Base-by-base conservation (phyloP, 2,888 invertebrate species). In the Cyclophora albipunctata region DNA sequence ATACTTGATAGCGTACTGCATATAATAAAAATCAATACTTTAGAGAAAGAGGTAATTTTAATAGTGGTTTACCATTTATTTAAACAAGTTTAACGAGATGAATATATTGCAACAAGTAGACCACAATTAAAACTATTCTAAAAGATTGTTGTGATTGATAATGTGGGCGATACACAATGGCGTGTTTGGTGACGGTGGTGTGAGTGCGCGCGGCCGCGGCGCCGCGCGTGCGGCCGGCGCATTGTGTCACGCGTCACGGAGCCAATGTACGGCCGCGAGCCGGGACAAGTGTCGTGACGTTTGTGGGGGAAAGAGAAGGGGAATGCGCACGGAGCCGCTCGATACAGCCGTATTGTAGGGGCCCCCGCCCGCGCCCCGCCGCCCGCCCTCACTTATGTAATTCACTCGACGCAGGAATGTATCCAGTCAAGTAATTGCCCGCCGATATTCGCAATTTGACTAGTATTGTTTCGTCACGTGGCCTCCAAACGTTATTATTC, bases 261-360 rank as follows among this genome's bases (percentile, higher is more conserved):
- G 47, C 59, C 73, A 60, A 62, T 76, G 76, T 75, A 75, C 75
- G 71, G 64, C 58, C 20, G 37, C 37, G 62, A 55, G 54, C 55
- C 57, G 64, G 61, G 64, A 61, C 63, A 63, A 64, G 55, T 65
- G 59, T 69, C 62, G 67, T 56, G 63, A 58, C 51, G 74, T 71
- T 60, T 20, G 71, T 58, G 52, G 35, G 34, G 40, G 47, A 33
- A 54, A 56, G 63, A 41, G 75, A 77, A 61, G 37, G 71, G 59
- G 75, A 71, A 50, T 57, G 55, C 46, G 64, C 61, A 78, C 81
- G 73, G 81, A 81, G 77, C 78, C 78, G 75, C 75, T 68, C 69
- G 66, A 61, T 61, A 61, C 59, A 51, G 54, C 53, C 48, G 68
- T 67, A 69, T 66, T 62, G 73, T 69, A 65, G 68, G 75, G 78